phyloP scores from a whole-genome alignment of 2,113 vertebrate species.

The Xiphophorus couchianus region DNA sequence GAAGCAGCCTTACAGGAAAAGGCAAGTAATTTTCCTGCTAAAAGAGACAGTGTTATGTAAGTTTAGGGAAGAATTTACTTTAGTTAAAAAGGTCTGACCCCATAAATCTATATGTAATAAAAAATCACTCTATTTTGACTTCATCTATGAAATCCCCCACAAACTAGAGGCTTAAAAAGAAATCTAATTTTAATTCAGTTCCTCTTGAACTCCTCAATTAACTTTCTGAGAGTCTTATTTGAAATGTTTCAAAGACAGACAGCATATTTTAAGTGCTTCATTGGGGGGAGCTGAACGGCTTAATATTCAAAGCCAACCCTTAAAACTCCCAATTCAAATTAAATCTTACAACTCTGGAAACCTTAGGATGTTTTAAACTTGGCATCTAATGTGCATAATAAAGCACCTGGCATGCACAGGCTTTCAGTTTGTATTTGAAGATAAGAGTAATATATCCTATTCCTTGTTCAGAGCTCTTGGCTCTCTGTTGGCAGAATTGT shows the following conservation, averaged over 20 bases:
- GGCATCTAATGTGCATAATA: conserved; percentile 45
- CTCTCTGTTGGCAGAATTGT: too few relatives aligned
- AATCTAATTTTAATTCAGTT: conserved; percentile 37
- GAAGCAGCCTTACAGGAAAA: conserved; percentile 29
- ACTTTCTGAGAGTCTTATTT: conserved; percentile 30
- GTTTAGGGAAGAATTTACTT: conserved; percentile 3
- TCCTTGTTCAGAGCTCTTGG: conserved; percentile 18
- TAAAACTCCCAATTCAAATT: conserved; percentile 41
- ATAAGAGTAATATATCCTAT: conserved; percentile 12
- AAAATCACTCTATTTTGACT: conserved; percentile 2
- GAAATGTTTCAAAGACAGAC: conserved; percentile 33
- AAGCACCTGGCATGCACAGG: conserved; percentile 43
- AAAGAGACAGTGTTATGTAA: conserved; percentile 9
- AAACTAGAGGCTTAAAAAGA: conserved; percentile 37
- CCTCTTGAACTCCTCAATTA: conserved; percentile 18
- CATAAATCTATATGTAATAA: conserved; percentile 9
- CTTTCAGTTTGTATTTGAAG: conserved; percentile 7
- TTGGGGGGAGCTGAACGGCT: conserved; percentile 44
- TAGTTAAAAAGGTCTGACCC: neutral
- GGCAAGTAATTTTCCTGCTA: conserved; percentile 1
- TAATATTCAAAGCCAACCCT: conserved; percentile 45
- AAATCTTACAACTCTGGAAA: conserved; percentile 50
- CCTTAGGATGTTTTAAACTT: conserved; percentile 37
- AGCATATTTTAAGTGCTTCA: neutral
- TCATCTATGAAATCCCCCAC: conserved; percentile 10